phyloP scores from a whole-genome alignment of 2,113 vertebrate genomes.

The Pavo muticus region DNA sequence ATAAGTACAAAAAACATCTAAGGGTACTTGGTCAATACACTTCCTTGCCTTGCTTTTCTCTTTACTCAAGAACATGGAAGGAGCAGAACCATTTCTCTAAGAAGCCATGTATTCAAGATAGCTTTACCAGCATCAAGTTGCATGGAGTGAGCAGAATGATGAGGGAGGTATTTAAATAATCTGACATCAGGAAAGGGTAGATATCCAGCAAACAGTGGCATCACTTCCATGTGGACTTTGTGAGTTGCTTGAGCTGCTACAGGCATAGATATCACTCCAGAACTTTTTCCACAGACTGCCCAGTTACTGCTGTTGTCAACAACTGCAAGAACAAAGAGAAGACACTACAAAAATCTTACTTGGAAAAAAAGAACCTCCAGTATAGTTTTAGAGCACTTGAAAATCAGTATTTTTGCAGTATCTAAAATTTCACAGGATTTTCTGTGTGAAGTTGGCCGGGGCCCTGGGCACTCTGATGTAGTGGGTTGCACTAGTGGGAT shows the following conservation, averaged over 20 bases:
- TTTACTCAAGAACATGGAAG: background rate
- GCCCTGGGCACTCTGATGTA: background rate
- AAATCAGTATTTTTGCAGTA: background rate
- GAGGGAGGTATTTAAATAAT: slow-evolving; percentile 94
- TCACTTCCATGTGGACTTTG: slow-evolving; percentile 95
- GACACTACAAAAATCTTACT: background rate
- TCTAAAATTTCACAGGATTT: background rate
- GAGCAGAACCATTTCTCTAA: background rate
- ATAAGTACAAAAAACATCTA: background rate
- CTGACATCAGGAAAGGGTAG: slow-evolving; percentile 94
- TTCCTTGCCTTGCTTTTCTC: background rate
- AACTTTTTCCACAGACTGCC: slow-evolving; percentile 98
- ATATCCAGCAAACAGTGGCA: slow-evolving; percentile 94
- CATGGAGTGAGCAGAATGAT: slow-evolving; percentile 85
- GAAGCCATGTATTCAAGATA: background rate
- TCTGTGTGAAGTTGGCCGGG: background rate
- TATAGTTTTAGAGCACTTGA: background rate
- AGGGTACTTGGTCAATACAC: background rate
- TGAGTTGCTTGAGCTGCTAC: slow-evolving; percentile 85
- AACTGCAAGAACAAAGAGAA: slow-evolving; percentile 79
- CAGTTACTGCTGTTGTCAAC: slow-evolving; percentile 98
- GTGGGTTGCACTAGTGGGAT: background rate
- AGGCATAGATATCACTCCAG: slow-evolving; percentile 93
- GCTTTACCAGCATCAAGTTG: slow-evolving; percentile 91
- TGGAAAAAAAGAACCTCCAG: background rate